Evolutionary conservation across 2,888 invertebrate genomes (phyloP), one percentile per base, ranked within the genome.

Genomic region (Embidobia sp.): DNA sequence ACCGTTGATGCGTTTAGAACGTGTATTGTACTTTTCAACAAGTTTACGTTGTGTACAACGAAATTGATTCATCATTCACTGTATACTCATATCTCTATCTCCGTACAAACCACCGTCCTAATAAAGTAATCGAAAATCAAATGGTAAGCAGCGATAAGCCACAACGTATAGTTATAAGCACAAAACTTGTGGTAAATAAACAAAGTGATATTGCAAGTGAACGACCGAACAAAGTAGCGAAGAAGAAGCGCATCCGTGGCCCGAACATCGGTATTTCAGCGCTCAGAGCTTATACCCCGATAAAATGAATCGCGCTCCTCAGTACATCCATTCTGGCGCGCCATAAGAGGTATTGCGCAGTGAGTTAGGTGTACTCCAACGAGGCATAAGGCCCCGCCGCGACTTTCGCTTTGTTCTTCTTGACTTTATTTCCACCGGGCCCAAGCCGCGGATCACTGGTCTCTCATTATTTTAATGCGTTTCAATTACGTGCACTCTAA

Each of bases 241-340:
- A 29, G 40, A 48, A 64, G 27, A 40, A 10, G 57, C 33, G 33
- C 26, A 44, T 59, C 59, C 67, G 26, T 37, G 49, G 57, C 11
- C 64, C 57, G 49, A 49, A 59, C 57, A 44, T 33, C 59, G 75
- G 48, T 69, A 72, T 75, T 74, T 70, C 59, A 66, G 61, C 61
- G 59, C 61, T 35, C 66, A 37, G 40, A 74, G 51, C 57, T 70
- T 67, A 63, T 59, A 66, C 64, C 66, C 35, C 74, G 79, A 82
- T 80, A 81, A 81, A 82, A 81, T 76, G 79, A 78, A 80, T 79
- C 78, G 79, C 79, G 70, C 79, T 80, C 78, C 49, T 59, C 67
- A 53, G 75, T 81, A 79, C 77, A 81, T 82, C 79, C 67, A 79
- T 79, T 79, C 75, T 55, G 61, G 64, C 67, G 37, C 64, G 49